A percentile compares a stretch with the other conserved stretches of the same genome.
Evolutionary conservation across 2,888 invertebrate species (phyloP).

Genomic region (Ochropacha duplaris): DNA sequence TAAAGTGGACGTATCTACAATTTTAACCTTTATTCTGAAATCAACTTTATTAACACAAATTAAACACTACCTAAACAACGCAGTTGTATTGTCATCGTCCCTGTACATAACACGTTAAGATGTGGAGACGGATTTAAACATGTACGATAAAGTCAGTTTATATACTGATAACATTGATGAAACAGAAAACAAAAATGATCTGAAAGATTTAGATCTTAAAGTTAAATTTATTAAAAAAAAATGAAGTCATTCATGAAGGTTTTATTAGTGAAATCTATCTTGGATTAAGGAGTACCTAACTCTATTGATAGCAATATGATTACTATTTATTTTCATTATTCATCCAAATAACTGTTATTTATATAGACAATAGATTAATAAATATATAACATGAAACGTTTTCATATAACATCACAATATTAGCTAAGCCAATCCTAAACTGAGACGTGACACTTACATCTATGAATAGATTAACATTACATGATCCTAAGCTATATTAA

Average conservation of each 20-base stretch:
- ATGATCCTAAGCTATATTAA: constrained; percentile 47
- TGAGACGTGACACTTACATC: constrained; percentile 26
- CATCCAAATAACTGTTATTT: constrained; percentile 14
- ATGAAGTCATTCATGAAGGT: too few species aligned
- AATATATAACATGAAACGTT: constrained; percentile 17
- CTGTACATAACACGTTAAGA: constrained; percentile 64
- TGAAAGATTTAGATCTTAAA: background rate
- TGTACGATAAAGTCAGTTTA: constrained; percentile 1
- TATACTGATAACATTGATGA: background rate
- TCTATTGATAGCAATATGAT: background rate
- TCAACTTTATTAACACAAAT: too few species aligned
- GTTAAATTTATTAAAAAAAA: background rate
- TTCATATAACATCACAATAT: constrained; percentile 15
- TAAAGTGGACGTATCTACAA: constrained; percentile 4
- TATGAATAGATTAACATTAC: constrained; percentile 29
- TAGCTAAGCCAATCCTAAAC: constrained; percentile 29
- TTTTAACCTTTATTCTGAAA: constrained; percentile 7
- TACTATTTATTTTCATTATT: background rate
- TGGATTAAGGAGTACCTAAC: background rate
- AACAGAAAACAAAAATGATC: background rate
- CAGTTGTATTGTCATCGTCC: constrained; percentile 77
- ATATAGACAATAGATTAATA: constrained; percentile 21
- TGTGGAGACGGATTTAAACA: constrained; percentile 54
- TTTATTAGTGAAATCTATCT: too few species aligned
- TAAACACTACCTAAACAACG: constrained; percentile 28